Evolutionary conservation across 2,113 vertebrate genomes (phyloP), one percentile per base, ranked within the genome.

Genomic region (Choloepus hoffmanni): DNA sequence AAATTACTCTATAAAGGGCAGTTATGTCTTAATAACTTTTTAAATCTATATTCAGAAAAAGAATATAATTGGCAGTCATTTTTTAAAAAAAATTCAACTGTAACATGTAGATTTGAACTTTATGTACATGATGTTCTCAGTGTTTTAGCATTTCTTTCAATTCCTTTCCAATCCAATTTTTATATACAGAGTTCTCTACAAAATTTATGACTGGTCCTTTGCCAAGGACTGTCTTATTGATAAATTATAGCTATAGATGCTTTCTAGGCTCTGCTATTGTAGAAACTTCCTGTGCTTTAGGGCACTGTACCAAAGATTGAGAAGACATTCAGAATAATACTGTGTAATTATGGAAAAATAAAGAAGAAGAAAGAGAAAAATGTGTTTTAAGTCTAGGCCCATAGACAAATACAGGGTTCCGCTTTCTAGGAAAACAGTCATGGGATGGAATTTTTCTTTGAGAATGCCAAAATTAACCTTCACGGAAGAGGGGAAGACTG

Each of bases 1-100:
- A 97, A 96, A 97, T 95, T 97, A 48, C 65, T 97, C 95, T 92
- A 36, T 92, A 97, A 96, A 96, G 65, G 53, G 93, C 89, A 93
- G 45, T 77, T 90, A 73, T 89, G 26, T 85, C 94, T 93, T 97
- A 26, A 63, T 91, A 89, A 21, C 9, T 95, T 92, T 95, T 92
- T 19, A 97, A 96, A 87, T 81, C 40, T 96, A 87, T 95, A 96
- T 79, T 93, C 73, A 97, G 90, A 62, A 93, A 94, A 94, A 83
- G 48, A 94, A 94, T 93, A 53, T 73, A 92, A 76, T n/a, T 79
- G 50, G 81, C 85, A 50, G 15, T 81, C 53, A 73, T 24, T 76
- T 90, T 73, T 43, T 30, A 36, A n/a, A 92, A 77, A 28, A 92
- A 77, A 28, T 82, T 95, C 60, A 94, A 89, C 24, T 67, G 24